A percentile compares a stretch with the other conserved stretches of the same genome.
phyloP scores from a whole-genome alignment of 2,888 invertebrate species.

The Lampropteryx suffumata region DNA sequence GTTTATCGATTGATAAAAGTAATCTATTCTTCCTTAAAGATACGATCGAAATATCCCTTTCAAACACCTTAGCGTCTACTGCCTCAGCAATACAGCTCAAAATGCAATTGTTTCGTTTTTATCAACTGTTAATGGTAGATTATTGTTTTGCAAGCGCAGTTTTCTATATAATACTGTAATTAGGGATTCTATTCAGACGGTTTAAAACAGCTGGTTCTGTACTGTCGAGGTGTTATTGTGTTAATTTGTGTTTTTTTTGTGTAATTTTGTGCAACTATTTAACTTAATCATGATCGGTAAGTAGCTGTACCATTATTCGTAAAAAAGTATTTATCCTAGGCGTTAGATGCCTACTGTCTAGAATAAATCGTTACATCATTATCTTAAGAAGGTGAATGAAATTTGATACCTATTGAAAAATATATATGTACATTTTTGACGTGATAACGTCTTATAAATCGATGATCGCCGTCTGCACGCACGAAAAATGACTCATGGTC shows the following conservation, averaged over 20 bases:
- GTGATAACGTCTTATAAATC: too few relatives aligned
- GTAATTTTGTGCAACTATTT: conserved; percentile 4
- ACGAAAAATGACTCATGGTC: too few relatives aligned
- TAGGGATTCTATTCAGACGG: conserved; percentile 8
- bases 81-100: background rate
- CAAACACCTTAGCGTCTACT: background rate
- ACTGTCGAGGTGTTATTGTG: conserved; percentile 13
- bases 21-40: conserved; percentile 20
- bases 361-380: too few relatives aligned
- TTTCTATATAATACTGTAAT: conserved; percentile 17
- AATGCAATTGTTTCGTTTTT: background rate
- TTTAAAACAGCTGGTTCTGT: conserved; percentile 21
- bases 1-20: conserved; percentile 14
- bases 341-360: too few relatives aligned
- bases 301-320: background rate
- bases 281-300: conserved; percentile 16
- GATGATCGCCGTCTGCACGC: too few relatives aligned
- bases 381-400: too few relatives aligned
- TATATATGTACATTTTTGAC: too few relatives aligned
- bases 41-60: background rate
- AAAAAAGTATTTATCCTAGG: too few relatives aligned
- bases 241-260: conserved; percentile 2
- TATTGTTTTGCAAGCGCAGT: background rate
- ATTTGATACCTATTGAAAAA: too few relatives aligned
- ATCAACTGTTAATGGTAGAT: background rate